These are phyloP conservation scores for Metellina segmentata DNA, from an alignment of 2,888 invertebrate species.

Conservation along the genomic window DNA sequence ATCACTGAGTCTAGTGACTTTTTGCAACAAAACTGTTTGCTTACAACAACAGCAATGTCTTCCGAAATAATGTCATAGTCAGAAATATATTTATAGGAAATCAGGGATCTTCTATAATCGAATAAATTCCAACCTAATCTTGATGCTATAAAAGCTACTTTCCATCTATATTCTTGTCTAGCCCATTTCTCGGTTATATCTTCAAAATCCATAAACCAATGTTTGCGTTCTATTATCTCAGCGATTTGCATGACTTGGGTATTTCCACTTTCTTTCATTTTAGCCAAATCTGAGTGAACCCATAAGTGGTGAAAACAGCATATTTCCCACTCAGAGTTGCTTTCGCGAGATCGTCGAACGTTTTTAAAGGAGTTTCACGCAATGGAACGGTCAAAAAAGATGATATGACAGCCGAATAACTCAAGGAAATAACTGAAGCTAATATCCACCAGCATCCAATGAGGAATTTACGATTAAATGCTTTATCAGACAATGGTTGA, in stretches of 20 bases:
- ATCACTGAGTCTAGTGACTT: background rate
- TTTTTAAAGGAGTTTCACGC: background rate
- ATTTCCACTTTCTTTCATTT: background rate
- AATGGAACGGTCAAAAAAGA: constrained; percentile 1
- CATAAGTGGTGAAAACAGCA: background rate
- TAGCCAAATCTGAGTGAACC: background rate
- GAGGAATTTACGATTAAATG: background rate
- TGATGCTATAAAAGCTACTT: background rate
- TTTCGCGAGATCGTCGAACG: background rate
- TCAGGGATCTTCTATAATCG: background rate
- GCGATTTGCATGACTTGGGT: background rate
- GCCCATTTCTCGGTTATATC: background rate
- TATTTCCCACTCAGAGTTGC: background rate
- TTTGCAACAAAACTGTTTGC: background rate
- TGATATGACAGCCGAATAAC: background rate
- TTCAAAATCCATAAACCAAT: background rate
- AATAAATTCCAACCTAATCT: background rate
- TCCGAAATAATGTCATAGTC: background rate
- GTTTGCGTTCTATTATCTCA: background rate
- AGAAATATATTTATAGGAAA: background rate
- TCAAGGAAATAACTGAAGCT: background rate
- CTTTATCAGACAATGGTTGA: background rate
- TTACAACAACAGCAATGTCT: background rate
- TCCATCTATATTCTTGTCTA: background rate
- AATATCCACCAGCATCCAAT: background rate